Evolutionary conservation across 2,888 invertebrate genomes (phyloP).

Genomic region (Blastobasis lacticolella): DNA sequence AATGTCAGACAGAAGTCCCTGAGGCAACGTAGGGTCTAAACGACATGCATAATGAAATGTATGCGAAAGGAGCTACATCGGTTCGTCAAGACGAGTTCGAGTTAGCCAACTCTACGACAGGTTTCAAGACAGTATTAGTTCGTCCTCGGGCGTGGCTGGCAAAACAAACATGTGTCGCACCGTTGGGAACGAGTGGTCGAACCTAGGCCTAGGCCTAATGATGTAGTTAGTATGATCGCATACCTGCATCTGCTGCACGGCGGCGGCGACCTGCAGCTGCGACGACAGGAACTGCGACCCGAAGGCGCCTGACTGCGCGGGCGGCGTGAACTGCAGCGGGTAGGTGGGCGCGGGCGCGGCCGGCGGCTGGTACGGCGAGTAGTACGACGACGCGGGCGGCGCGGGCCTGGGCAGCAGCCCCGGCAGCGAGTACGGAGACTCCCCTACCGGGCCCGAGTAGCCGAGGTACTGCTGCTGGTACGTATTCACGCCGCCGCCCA

Average conservation of each 20-base stretch:
- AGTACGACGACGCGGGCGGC: constrained; percentile 64
- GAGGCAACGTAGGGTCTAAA: too few species aligned
- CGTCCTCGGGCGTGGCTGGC: too few species aligned
- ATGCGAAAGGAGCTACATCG: too few species aligned
- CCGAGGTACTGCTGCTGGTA: constrained; percentile 69
- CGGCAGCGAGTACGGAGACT: constrained; percentile 57
- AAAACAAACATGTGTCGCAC: too few species aligned
- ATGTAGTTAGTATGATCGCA: too few species aligned
- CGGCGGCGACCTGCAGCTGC: constrained; percentile 63
- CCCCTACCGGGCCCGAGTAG: constrained; percentile 61
- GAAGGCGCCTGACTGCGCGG: constrained; percentile 68
- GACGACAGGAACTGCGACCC: constrained; percentile 62
- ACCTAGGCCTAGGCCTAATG: too few species aligned
- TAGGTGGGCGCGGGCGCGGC: constrained; percentile 76
- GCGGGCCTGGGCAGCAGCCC: constrained; percentile 65
- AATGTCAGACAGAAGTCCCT: too few species aligned
- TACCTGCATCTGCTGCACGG: constrained; percentile 69
- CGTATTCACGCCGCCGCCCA: constrained; percentile 59
- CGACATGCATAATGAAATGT: too few species aligned
- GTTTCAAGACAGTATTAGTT: too few species aligned
- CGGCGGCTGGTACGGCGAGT: constrained; percentile 64
- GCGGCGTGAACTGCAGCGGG: constrained; percentile 77
- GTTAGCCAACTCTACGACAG: too few species aligned
- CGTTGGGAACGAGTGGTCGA: too few species aligned
- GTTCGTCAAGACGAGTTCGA: too few species aligned